A percentile compares a stretch with the other conserved stretches of the same genome.
Evolutionary conservation across 2,113 vertebrate genomes (phyloP).

Genomic region (Amblyornis subalaris): DNA sequence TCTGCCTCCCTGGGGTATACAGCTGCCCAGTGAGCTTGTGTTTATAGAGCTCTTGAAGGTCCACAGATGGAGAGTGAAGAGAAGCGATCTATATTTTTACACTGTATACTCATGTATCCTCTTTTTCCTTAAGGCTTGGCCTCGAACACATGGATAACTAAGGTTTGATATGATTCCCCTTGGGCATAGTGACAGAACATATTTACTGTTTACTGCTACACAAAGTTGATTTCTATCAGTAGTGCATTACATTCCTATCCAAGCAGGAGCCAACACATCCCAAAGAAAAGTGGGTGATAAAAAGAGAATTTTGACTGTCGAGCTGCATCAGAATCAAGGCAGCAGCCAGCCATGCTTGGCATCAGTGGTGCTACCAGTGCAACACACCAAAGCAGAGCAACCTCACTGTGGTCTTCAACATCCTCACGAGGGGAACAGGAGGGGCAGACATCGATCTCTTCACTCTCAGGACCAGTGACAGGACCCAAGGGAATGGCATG

Average conservation of each 20-base stretch:
- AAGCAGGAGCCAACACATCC: neutral
- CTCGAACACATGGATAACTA: neutral
- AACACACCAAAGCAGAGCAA: neutral
- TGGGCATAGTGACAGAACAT: neutral
- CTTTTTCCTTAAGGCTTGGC: neutral
- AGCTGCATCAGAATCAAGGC: neutral
- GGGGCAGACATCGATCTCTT: neutral
- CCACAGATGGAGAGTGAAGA: constrained; percentile 1
- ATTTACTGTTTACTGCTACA: neutral
- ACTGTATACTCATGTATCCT: neutral
- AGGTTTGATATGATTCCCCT: neutral
- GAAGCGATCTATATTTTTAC: constrained; percentile 16
- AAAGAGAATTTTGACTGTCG: neutral
- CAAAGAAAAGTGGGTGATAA: neutral
- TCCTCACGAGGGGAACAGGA: neutral
- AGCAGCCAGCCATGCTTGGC: neutral
- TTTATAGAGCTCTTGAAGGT: constrained; percentile 29
- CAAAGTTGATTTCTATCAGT: neutral
- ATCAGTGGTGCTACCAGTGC: accelerated
- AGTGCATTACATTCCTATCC: neutral
- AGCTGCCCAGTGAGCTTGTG: constrained; percentile 3
- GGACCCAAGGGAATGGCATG: neutral
- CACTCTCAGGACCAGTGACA: neutral
- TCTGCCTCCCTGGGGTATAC: neutral
- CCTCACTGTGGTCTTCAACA: neutral